Percentiles rank a stretch among this genome's conserved stretches.
phyloP scores from a whole-genome alignment of 2,113 vertebrate species.

The Colaptes auratus region DNA sequence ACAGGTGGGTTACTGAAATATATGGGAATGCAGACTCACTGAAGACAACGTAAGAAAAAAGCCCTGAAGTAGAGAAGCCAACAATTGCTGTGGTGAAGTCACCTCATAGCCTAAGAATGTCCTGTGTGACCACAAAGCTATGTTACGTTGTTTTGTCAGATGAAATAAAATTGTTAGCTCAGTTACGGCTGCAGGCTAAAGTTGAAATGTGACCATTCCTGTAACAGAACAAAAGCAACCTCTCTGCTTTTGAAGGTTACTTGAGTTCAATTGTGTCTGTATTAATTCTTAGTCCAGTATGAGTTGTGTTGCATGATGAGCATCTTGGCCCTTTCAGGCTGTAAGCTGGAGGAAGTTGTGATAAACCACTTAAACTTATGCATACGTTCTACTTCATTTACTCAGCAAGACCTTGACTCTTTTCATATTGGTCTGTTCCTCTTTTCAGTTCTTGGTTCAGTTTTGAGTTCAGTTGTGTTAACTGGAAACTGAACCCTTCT shows the following conservation, averaged over 20 bases:
- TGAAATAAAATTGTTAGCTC: neutral
- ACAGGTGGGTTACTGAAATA: neutral
- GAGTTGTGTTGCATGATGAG: neutral
- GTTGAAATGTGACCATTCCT: neutral
- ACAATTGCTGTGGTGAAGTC: neutral
- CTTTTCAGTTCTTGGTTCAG: conserved; percentile 40
- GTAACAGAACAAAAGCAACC: neutral
- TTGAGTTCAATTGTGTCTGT: neutral
- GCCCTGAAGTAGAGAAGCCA: neutral
- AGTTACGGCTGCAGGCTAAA: neutral
- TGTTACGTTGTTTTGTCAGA: neutral
- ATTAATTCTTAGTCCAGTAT: neutral
- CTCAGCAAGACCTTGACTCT: neutral
- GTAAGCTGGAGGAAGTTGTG: neutral
- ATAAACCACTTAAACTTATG: neutral
- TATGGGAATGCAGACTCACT: neutral
- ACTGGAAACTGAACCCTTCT: neutral
- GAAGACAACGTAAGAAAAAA: neutral
- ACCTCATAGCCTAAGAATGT: neutral
- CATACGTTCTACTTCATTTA: neutral
- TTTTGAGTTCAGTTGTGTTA: conserved; percentile 46
- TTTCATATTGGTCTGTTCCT: conserved; percentile 19
- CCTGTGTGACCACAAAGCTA: neutral
- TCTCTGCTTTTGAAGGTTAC: neutral
- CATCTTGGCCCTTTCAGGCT: neutral